phyloP scores from a whole-genome alignment of 2,797 vertebrate genomes.

The Pitangus sulphuratus region DNA sequence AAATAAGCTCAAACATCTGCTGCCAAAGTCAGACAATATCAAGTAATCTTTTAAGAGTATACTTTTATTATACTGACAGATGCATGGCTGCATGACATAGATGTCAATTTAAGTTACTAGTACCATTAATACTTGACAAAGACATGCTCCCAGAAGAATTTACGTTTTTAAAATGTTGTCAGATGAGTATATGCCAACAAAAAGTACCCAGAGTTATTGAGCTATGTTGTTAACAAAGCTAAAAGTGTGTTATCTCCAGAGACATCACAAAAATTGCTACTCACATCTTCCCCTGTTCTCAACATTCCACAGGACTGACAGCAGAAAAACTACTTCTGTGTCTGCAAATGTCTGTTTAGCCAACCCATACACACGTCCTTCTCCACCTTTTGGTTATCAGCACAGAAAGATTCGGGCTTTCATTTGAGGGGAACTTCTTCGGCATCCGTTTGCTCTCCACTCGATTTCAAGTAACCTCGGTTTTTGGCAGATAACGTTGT shows the following conservation, averaged over 20 bases:
- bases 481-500: background rate
- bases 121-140: conserved; percentile 68
- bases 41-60: conserved; percentile 60
- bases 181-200: conserved; percentile 41
- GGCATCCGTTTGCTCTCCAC: background rate
- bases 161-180: conserved; percentile 56
- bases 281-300: background rate
- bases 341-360: background rate
- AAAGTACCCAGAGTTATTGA: conserved; percentile 41
- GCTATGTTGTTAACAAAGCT: conserved; percentile 42
- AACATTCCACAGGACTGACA: background rate
- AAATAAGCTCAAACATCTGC: conserved; percentile 69
- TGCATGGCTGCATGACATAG: conserved; percentile 64
- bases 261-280: conserved; percentile 9
- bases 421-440: background rate
- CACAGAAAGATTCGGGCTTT: background rate
- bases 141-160: conserved; percentile 61
- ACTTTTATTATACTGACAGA: conserved; percentile 69
- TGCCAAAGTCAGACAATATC: conserved; percentile 63
- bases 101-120: conserved; percentile 71
- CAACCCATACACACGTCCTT: background rate
- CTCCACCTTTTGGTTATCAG: background rate
- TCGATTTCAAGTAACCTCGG: background rate
- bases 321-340: background rate
- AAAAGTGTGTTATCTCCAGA: conserved; percentile 49